phyloP scores from a whole-genome alignment of 2,113 vertebrate species.

The Scytalopus superciliaris region DNA sequence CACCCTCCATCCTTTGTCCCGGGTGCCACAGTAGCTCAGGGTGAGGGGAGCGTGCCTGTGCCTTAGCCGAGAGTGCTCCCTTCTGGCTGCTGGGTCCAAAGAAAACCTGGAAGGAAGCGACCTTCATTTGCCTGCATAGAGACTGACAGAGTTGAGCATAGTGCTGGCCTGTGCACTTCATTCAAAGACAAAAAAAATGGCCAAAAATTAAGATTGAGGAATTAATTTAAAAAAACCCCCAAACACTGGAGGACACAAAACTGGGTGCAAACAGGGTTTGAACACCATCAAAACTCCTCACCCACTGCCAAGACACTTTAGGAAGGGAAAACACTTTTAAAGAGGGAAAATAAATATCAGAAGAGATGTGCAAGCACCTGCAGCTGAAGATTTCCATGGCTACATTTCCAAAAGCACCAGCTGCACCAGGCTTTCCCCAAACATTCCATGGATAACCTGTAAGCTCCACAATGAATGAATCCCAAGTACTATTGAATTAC shows the following conservation, averaged over 20 bases:
- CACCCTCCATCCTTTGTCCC: neutral
- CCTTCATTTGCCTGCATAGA: neutral
- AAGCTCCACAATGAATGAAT: neutral
- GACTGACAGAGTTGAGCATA: neutral
- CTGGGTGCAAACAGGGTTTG: neutral
- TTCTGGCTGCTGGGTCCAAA: neutral
- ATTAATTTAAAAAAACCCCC: neutral
- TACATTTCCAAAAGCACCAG: neutral
- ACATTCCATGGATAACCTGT: neutral
- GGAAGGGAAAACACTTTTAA: neutral
- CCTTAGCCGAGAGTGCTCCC: conserved; percentile 13
- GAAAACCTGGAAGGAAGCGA: rapidly evolving
- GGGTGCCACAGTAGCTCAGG: too few species aligned
- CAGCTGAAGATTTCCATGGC: neutral
- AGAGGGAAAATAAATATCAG: neutral
- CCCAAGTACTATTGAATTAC: neutral
- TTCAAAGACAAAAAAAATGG: neutral
- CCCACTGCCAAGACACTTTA: neutral
- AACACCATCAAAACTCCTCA: neutral
- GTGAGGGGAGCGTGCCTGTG: neutral
- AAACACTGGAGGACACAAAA: neutral
- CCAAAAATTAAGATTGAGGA: neutral
- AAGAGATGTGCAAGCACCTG: neutral
- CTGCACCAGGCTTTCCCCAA: neutral
- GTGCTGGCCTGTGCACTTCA: neutral